Conservation (phyloP, 2,113 vertebrate genomes). For the Cavia aperea region DNA sequence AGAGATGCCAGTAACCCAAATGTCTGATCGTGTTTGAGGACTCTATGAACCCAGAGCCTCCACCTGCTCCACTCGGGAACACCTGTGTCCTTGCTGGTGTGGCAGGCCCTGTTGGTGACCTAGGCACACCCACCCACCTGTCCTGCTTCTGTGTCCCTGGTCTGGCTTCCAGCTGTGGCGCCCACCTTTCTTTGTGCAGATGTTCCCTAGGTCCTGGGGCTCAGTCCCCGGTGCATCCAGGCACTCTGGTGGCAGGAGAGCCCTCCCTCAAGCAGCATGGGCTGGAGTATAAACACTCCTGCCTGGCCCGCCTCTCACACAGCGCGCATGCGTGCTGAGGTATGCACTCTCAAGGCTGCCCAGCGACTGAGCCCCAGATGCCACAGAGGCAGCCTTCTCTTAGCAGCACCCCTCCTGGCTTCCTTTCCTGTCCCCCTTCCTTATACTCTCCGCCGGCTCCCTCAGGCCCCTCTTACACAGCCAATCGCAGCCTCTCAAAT, state of each 20-base stretch:
- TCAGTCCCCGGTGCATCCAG: too few relatives aligned
- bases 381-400: not conserved
- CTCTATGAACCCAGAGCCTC: not conserved
- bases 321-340: not conserved
- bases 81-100: fast-evolving
- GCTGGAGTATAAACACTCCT: too few relatives aligned
- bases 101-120: not conserved
- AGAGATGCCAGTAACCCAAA: not conserved
- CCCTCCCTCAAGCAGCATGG: too few relatives aligned
- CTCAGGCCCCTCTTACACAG: not conserved
- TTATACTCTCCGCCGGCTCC: not conserved
- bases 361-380: not conserved
- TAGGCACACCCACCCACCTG: not conserved
- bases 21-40: not conserved
- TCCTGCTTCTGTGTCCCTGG: not conserved
- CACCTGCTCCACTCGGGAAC: not conserved
- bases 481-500: not conserved
- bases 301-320: too few relatives aligned
- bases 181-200: not conserved
- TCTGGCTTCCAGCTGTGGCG: not conserved
- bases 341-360: not conserved
- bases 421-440: not conserved
- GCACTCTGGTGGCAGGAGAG: not conserved
- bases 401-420: not conserved
- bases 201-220: not conserved